Evolutionary conservation across 2,797 vertebrate genomes (phyloP).

Genomic region (Hephaestus fuliginosus): DNA sequence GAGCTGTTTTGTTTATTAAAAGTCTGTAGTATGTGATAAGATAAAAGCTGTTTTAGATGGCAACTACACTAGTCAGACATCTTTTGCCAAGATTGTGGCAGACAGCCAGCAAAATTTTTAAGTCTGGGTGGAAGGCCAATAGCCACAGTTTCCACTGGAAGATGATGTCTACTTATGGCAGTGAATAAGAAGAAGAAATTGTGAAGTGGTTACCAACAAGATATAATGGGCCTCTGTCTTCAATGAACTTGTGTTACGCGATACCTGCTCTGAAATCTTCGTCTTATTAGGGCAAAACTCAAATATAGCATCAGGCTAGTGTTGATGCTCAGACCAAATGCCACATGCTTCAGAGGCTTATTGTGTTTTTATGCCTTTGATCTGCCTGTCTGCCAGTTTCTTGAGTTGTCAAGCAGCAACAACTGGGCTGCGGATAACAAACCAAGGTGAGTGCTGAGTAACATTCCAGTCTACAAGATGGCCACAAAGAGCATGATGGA

Average conservation of each 20-base stretch:
- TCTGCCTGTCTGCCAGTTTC: slow-evolving; percentile 70
- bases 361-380: slow-evolving; percentile 83
- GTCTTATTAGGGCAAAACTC: slow-evolving; percentile 83
- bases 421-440: slow-evolving; percentile 70
- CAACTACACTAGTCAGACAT: not conserved
- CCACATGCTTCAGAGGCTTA: slow-evolving; percentile 79
- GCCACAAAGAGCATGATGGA: slow-evolving; percentile 50
- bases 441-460: slow-evolving; percentile 69
- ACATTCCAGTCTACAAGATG: slow-evolving; percentile 53
- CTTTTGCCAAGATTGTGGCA: slow-evolving; percentile 24
- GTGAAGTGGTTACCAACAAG: slow-evolving; percentile 73
- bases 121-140: slow-evolving; percentile 21
- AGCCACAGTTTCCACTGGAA: slow-evolving; percentile 49
- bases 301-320: slow-evolving; percentile 79
- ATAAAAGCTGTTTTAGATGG: slow-evolving; percentile 16
- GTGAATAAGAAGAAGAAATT: slow-evolving; percentile 73
- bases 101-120: slow-evolving; percentile 11
- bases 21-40: not conserved
- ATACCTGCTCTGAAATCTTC: slow-evolving; percentile 73
- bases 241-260: slow-evolving; percentile 67
- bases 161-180: slow-evolving; percentile 53
- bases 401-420: slow-evolving; percentile 73
- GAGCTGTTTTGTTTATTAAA: not conserved
- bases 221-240: slow-evolving; percentile 79
- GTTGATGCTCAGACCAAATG: slow-evolving; percentile 71